phyloP scores from a whole-genome alignment of 2,888 invertebrate genomes.

The Epiblema foenella region DNA sequence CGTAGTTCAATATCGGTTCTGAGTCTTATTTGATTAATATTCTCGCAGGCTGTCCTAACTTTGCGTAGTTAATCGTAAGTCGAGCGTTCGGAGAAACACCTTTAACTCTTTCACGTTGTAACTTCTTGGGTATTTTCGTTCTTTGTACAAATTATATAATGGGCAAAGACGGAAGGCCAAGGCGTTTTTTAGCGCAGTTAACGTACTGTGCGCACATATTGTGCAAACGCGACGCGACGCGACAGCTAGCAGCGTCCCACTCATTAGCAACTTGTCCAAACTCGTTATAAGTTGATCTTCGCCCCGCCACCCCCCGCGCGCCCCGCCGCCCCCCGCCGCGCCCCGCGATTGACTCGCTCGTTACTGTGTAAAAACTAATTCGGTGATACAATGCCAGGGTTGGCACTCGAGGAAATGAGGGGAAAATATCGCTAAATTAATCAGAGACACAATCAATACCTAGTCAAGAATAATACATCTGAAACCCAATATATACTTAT shows the following conservation, averaged over 20 bases:
- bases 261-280: constrained; percentile 81
- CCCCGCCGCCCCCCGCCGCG: constrained; percentile 12
- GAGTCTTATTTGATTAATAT: too few relatives aligned
- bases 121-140: too few relatives aligned
- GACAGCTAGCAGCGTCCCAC: constrained; percentile 54
- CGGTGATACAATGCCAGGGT: constrained; percentile 47
- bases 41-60: too few relatives aligned
- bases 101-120: too few relatives aligned
- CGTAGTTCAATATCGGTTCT: too few relatives aligned
- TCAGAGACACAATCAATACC: too few relatives aligned
- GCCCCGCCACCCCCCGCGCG: constrained; percentile 32
- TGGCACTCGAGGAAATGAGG: background rate
- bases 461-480: too few relatives aligned
- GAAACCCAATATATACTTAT: too few relatives aligned
- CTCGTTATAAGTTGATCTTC: constrained; percentile 75
- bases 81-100: too few relatives aligned
- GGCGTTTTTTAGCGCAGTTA: constrained; percentile 4
- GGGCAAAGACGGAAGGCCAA: too few relatives aligned
- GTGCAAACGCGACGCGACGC: constrained; percentile 47
- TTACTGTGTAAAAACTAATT: constrained; percentile 62
- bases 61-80: too few relatives aligned
- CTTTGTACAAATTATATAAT: too few relatives aligned
- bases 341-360: constrained; percentile 62
- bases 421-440: background rate
- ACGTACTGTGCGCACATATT: background rate